Evolutionary conservation across 37 sponge, comb jelly and placozoan species (phyloP), one percentile per base, ranked within the genome.

Genomic region (Halisarca cf. caerulea): DNA sequence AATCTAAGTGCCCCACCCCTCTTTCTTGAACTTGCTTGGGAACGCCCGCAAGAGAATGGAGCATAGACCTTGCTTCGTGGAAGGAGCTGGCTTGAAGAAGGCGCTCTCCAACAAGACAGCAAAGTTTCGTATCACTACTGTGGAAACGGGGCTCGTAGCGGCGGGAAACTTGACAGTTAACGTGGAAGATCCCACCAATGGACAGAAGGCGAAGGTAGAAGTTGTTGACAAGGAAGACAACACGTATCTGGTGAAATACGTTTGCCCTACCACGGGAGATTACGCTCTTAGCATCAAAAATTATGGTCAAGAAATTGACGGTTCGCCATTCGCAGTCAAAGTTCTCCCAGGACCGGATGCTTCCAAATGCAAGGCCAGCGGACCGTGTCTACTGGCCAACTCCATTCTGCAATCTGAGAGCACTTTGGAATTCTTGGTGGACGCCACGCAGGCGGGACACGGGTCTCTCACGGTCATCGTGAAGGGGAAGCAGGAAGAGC

Each of bases 81-180:
- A 58, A 80, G 80, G 80, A 53, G 58, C 36, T 20, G 80, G 80
- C 59, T 38, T 80, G 44, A 80, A 80, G 35, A 80, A 80, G 59
- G 80, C 59, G 0, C 28, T 80, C 40, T 54, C 80, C 24, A 38
- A 51, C 33, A 80, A 80, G 9, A 36, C 80, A 55, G 80, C 80
- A 27, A 80, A 57, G 14, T 80, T 80, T 53, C 35, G 59, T 24
- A 80, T 80, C 38, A 51, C 80, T 20, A 74, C 77, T 1, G 59
- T 36, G 17, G 80, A 80, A 38, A 53, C n/a, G 18, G 80, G 80
- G 3, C 38, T 80, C 51, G 30, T 80, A 2, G 80, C 58, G 23
- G 0, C 59, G 14, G 59, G 38, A 17, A 58, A 58, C 17, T 36
- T 80, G 6, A 27, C 33, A 33, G 80, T 80, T 32, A 80, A 33